phyloP scores from a whole-genome alignment of 1,140 invertebrate species.

The Drosophila teissieri region DNA sequence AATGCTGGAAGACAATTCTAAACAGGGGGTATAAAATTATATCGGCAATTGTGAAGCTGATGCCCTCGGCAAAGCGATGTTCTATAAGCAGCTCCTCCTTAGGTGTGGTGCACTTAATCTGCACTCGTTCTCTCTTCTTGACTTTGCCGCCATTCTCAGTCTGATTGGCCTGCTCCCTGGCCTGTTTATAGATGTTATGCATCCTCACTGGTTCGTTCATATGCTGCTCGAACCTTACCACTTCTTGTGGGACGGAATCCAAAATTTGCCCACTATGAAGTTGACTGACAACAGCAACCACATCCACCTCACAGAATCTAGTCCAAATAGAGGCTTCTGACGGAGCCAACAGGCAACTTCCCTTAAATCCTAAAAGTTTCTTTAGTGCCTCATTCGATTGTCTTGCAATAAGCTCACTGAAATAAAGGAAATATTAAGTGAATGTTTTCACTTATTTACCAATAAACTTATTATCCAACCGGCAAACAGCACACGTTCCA shows the following conservation, averaged over 20 bases:
- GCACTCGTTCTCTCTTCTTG: slow-evolving; percentile 64
- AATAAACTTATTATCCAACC: background rate
- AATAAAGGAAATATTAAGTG: background rate
- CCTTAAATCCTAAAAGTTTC: slow-evolving; percentile 90
- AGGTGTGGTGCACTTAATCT: slow-evolving; percentile 84
- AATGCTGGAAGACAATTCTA: slow-evolving; percentile 87
- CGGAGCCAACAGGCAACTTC: slow-evolving; percentile 91
- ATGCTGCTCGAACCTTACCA: slow-evolving; percentile 93
- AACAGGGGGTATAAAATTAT: slow-evolving; percentile 91
- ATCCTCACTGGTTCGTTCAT: slow-evolving; percentile 93
- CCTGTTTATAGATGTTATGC: slow-evolving; percentile 94
- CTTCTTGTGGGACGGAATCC: slow-evolving; percentile 86
- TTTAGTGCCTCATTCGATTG: slow-evolving; percentile 83
- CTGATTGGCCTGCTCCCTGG: slow-evolving; percentile 85
- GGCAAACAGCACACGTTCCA: slow-evolving; percentile 88
- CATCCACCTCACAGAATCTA: slow-evolving; percentile 95
- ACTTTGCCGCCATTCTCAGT: slow-evolving; percentile 43
- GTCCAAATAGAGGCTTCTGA: slow-evolving; percentile 96
- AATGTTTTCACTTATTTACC: too few species aligned
- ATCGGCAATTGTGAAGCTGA: slow-evolving; percentile 93
- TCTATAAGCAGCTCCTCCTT: slow-evolving; percentile 86
- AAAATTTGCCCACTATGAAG: slow-evolving; percentile 45
- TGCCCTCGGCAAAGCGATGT: slow-evolving; percentile 93
- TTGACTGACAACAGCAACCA: slow-evolving; percentile 80
- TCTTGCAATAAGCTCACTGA: slow-evolving; percentile 86